Percentiles rank a stretch among this genome's conserved stretches.
These are phyloP conservation scores for Neodiprion lecontei DNA, from an alignment of 1,140 invertebrate genomes.

Conservation along the genomic window DNA sequence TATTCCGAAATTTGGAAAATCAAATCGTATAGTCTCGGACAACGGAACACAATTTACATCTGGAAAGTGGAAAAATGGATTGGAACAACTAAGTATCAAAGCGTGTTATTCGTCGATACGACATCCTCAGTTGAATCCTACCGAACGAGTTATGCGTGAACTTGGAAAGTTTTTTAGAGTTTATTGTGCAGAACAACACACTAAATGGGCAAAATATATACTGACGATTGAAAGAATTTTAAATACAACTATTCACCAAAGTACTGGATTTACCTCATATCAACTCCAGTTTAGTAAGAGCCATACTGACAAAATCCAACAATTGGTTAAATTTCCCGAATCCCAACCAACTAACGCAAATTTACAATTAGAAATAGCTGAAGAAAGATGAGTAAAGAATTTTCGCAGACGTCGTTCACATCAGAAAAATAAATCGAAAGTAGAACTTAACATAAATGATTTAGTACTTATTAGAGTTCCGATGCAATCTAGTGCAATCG, in stretches of 20 bases:
- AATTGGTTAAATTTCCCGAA: background rate
- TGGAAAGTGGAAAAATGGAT: slow-evolving; percentile 13
- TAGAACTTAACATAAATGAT: background rate
- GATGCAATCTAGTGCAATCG: background rate
- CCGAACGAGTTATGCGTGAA: slow-evolving; percentile 27
- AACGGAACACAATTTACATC: slow-evolving; percentile 30
- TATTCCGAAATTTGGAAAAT: slow-evolving; percentile 23
- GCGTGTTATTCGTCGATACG: slow-evolving; percentile 21
- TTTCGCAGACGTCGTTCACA: background rate
- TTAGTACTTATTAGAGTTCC: slow-evolving; percentile 2
- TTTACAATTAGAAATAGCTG: slow-evolving; percentile 1
- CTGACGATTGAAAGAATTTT: slow-evolving; percentile 13
- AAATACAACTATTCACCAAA: slow-evolving; percentile 24
- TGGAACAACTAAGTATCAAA: slow-evolving; percentile 23
- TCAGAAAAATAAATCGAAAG: slow-evolving; percentile 9
- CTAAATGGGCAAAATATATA: slow-evolving; percentile 25
- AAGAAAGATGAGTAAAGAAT: background rate
- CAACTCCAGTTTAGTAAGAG: slow-evolving; percentile 29
- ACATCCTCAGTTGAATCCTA: slow-evolving; percentile 27
- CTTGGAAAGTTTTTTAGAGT: slow-evolving; percentile 25
- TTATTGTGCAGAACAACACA: slow-evolving; percentile 22
- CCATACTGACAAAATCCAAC: background rate
- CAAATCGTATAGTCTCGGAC: slow-evolving; percentile 21
- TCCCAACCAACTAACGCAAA: background rate
- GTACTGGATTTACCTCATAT: slow-evolving; percentile 25